Percentiles rank a stretch among this genome's conserved stretches.
These are phyloP conservation scores for Oxystoma pomonae DNA, from an alignment of 2,888 invertebrate species.

Conservation along the genomic window DNA sequence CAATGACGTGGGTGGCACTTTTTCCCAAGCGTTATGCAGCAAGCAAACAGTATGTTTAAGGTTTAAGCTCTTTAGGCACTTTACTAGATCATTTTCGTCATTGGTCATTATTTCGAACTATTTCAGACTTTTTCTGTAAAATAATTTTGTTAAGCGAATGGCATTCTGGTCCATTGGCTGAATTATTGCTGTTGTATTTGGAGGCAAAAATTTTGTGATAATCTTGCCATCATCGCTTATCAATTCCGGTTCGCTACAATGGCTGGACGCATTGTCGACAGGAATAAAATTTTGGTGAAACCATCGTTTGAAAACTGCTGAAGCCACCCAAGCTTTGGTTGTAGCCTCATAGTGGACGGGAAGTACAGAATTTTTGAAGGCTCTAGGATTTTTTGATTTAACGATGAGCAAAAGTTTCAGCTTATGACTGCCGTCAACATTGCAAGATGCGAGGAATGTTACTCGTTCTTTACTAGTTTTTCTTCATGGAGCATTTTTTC, in stretches of 20 bases:
- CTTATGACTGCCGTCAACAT: slow-evolving; percentile 25
- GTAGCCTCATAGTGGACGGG: slow-evolving; percentile 13
- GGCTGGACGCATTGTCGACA: slow-evolving; percentile 16
- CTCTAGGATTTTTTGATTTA: slow-evolving; percentile 7
- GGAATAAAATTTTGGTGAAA: slow-evolving; percentile 15
- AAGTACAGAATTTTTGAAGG: slow-evolving; percentile 13
- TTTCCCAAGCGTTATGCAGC: neutral
- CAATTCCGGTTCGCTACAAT: slow-evolving; percentile 14
- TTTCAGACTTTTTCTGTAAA: slow-evolving; percentile 15
- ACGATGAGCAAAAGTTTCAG: slow-evolving; percentile 22
- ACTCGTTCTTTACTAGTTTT: slow-evolving; percentile 21
- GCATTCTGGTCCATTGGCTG: slow-evolving; percentile 17
- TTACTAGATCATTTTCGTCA: neutral
- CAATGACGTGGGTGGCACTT: neutral
- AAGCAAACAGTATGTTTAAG: neutral
- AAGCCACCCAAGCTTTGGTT: slow-evolving; percentile 16
- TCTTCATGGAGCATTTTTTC: slow-evolving; percentile 23
- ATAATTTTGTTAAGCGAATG: slow-evolving; percentile 13
- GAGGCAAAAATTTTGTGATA: slow-evolving; percentile 9
- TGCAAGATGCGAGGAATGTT: slow-evolving; percentile 23
- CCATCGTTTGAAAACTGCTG: slow-evolving; percentile 11
- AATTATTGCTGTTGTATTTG: slow-evolving; percentile 12
- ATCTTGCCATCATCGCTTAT: slow-evolving; percentile 15
- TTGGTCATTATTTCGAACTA: slow-evolving; percentile 8
- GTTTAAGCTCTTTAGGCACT: neutral